Conservation (phyloP, 30 jellyfish, hydroid and myxozoan species). For the Mastigias papua region DNA sequence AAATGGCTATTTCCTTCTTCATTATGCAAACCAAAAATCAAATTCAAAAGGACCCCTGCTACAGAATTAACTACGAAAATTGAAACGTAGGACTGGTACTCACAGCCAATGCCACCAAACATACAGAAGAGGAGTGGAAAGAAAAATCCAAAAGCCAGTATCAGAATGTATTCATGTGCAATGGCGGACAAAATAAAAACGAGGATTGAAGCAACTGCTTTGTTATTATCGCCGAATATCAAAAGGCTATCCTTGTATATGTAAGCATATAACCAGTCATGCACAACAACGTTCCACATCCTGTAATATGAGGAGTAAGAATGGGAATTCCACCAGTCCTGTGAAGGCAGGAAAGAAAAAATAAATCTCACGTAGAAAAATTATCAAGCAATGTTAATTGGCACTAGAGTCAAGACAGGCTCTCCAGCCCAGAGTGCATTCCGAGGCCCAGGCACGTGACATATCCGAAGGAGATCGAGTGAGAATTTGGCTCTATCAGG, state of each 20-base stretch:
- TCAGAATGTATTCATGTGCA: constrained; percentile 88
- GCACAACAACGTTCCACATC: constrained; percentile 98
- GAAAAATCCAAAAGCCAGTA: constrained; percentile 90
- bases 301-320: constrained; percentile 88
- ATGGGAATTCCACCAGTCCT: constrained; percentile 98
- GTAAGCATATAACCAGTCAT: constrained; percentile 94
- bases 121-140: constrained; percentile 84
- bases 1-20: too few species aligned
- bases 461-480: too few species aligned
- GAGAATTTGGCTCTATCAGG: too few species aligned
- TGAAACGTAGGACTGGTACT: constrained; percentile 21
- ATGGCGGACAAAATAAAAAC: constrained; percentile 87
- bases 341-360: not conserved
- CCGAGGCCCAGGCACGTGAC: too few species aligned
- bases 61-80: too few species aligned
- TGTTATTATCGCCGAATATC: constrained; percentile 75
- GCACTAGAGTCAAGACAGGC: too few species aligned
- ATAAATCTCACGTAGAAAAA: too few species aligned
- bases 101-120: constrained; percentile 96
- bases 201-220: constrained; percentile 59
- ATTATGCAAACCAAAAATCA: too few species aligned
- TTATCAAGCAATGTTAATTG: too few species aligned
- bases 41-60: too few species aligned
- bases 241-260: constrained; percentile 75
- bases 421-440: too few species aligned